A percentile compares a stretch with the other conserved stretches of the same genome.
phyloP scores from a whole-genome alignment of 1,140 invertebrate species.

The Drosophila elegans region DNA sequence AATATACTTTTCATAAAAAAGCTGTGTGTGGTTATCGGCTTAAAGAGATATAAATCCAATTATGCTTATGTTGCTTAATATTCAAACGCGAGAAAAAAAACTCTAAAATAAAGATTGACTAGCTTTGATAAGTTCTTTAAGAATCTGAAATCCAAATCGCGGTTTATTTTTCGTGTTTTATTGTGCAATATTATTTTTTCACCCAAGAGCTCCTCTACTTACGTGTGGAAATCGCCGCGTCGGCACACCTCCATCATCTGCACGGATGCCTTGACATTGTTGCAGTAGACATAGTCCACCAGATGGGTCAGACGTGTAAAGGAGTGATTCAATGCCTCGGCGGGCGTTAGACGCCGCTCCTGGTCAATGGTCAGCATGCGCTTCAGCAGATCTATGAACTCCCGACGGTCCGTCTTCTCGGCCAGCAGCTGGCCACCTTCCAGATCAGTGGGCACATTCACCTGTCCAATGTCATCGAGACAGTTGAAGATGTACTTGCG shows the following conservation, averaged over 20 bases:
- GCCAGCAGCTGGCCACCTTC: constrained; percentile 97
- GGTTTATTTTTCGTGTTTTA: too few species aligned
- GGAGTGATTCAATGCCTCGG: constrained; percentile 97
- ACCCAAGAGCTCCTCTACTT: constrained; percentile 60
- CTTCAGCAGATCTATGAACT: constrained; percentile 98
- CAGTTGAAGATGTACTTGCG: constrained; percentile 99
- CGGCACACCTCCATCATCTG: constrained; percentile 98
- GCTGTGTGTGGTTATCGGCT: too few species aligned
- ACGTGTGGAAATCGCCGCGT: constrained; percentile 88
- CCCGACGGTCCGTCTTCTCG: constrained; percentile 97
- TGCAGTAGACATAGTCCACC: constrained; percentile 98
- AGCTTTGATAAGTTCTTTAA: too few species aligned
- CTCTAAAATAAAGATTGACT: too few species aligned
- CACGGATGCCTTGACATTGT: constrained; percentile 97
- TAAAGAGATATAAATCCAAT: too few species aligned
- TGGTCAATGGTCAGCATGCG: constrained; percentile 99
- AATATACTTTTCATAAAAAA: too few species aligned
- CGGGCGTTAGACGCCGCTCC: constrained; percentile 97
- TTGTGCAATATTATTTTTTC: background rate
- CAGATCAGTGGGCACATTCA: constrained; percentile 98
- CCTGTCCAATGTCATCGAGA: constrained; percentile 98
- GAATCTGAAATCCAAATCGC: too few species aligned
- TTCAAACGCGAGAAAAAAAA: too few species aligned
- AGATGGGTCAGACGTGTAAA: constrained; percentile 97
- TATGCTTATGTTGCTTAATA: too few species aligned